Conservation (phyloP, 2,797 vertebrate species). For the Tympanoctomys barrerae region DNA sequence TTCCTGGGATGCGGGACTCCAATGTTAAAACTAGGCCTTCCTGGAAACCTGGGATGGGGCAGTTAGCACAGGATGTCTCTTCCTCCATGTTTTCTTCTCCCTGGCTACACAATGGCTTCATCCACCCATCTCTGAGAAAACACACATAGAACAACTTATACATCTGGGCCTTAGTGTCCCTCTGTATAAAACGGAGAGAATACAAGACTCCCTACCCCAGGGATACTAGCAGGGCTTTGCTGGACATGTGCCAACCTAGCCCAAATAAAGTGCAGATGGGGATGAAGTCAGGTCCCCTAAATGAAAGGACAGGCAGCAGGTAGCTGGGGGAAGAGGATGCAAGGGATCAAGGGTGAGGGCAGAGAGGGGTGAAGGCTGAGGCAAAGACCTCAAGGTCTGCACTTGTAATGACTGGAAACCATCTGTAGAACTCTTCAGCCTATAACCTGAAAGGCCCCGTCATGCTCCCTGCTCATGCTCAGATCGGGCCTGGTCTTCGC, state of each 20-base stretch:
- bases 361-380: neutral
- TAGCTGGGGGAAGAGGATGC: no score
- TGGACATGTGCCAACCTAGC: neutral
- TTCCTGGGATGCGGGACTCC: neutral
- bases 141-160: neutral
- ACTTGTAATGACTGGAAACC: neutral
- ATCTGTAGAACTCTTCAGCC: neutral
- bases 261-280: neutral
- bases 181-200: conserved; percentile 11
- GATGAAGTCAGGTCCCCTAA: neutral
- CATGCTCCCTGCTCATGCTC: fast-evolving
- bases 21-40: neutral
- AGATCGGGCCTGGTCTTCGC: neutral
- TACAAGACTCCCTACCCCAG: neutral
- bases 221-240: neutral
- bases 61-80: neutral
- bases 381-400: neutral
- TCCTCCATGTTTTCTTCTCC: neutral
- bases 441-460: neutral
- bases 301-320: neutral
- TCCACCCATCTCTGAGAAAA: neutral
- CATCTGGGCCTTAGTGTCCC: neutral
- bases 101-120: neutral
- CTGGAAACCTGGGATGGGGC: neutral
- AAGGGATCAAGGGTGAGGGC: neutral